Percentiles rank a stretch among this genome's conserved stretches.
These are phyloP conservation scores for Agrypnus murinus DNA, from an alignment of 2,888 invertebrate species.

Conservation along the genomic window DNA sequence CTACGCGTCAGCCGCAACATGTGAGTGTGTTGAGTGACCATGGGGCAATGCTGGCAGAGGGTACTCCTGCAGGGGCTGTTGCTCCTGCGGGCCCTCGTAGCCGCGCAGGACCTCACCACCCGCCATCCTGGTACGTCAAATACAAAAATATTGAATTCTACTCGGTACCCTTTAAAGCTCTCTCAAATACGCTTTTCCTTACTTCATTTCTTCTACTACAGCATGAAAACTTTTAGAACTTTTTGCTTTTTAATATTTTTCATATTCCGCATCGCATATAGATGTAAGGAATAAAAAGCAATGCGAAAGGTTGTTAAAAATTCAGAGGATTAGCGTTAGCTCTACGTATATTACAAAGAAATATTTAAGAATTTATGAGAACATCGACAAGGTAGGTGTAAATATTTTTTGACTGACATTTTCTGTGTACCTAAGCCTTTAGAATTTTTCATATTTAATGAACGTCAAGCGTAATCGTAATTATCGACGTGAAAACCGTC, in stretches of 20 bases:
- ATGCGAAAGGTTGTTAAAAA: too few species aligned
- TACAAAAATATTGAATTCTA: constrained; percentile 1
- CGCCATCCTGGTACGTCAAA: constrained; percentile 57
- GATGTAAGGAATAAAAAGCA: too few species aligned
- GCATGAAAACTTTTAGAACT: constrained; percentile 1
- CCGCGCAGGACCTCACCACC: constrained; percentile 59
- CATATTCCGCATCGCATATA: too few species aligned
- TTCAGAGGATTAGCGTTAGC: too few species aligned
- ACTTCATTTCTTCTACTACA: neutral
- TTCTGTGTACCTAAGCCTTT: too few species aligned
- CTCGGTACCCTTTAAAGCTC: neutral
- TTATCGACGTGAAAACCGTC: too few species aligned
- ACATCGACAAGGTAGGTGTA: too few species aligned
- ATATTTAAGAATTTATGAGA: too few species aligned
- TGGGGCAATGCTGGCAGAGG: constrained; percentile 66
- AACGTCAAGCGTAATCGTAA: constrained; percentile 1
- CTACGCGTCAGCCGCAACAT: constrained; percentile 58
- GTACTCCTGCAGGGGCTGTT: constrained; percentile 62
- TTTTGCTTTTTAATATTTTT: too few species aligned
- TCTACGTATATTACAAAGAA: too few species aligned
- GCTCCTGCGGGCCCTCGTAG: constrained; percentile 63
- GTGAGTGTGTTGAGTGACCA: constrained; percentile 66
- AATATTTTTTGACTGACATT: too few species aligned
- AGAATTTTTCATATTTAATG: constrained; percentile 10
- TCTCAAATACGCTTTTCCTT: neutral